Conservation (phyloP, 1,140 invertebrate species). For the Bombus fervidus region DNA sequence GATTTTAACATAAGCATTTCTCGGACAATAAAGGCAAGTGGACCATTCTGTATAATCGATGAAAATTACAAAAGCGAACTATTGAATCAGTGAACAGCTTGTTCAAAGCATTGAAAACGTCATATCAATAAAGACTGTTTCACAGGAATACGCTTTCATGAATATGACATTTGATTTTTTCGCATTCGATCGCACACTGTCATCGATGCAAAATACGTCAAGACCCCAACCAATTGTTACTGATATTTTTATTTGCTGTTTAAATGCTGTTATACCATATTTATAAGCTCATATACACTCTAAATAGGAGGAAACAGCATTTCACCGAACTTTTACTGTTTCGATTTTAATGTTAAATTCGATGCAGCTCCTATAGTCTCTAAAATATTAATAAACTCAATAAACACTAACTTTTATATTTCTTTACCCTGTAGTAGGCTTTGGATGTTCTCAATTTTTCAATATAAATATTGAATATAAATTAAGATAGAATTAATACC, state of each 20-base stretch:
- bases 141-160: constrained; percentile 11
- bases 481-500: neutral
- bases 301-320: neutral
- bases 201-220: neutral
- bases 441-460: neutral
- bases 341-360: neutral
- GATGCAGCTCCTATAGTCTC: neutral
- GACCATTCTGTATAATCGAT: neutral
- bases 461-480: neutral
- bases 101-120: neutral
- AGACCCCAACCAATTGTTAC: neutral
- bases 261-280: neutral
- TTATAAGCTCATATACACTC: neutral
- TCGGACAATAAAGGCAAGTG: neutral
- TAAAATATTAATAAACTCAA: neutral
- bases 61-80: neutral
- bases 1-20: neutral
- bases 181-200: neutral
- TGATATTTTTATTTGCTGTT: constrained; percentile 14
- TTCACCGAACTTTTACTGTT: neutral
- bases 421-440: neutral
- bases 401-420: neutral
- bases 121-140: constrained; percentile 8
- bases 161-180: constrained; percentile 31
- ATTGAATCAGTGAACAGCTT: neutral